Percentiles rank a stretch among this genome's conserved stretches.
Evolutionary conservation across 2,797 vertebrate species (phyloP).

Genomic region (Babyrousa celebensis): DNA sequence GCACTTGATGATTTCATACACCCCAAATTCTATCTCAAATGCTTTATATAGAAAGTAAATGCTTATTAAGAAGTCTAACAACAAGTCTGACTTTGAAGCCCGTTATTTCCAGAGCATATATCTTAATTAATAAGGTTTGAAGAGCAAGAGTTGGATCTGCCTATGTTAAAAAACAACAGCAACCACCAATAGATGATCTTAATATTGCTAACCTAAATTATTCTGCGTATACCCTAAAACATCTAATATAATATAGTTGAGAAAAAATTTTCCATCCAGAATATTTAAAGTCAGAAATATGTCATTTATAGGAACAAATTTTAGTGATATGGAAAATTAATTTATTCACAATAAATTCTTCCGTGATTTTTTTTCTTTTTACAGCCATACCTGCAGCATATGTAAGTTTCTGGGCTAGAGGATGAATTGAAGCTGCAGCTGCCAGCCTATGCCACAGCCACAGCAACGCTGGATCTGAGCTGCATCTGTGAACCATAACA

Average conservation of each 20-base stretch:
- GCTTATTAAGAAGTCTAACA: neutral
- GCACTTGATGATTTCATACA: neutral
- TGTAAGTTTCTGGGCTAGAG: too few species aligned
- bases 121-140: neutral
- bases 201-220: conserved; percentile 9
- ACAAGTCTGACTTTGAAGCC: neutral
- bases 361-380: neutral
- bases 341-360: neutral
- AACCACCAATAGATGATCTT: neutral
- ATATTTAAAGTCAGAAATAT: conserved; percentile 49
- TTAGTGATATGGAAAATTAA: conserved; percentile 22
- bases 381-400: too few species aligned
- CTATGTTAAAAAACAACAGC: neutral
- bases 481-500: too few species aligned
- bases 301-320: neutral
- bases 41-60: neutral
- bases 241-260: neutral
- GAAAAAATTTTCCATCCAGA: conserved; percentile 22
- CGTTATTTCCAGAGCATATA: conserved; percentile 6
- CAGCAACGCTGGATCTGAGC: too few species aligned
- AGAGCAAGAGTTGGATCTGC: neutral
- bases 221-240: neutral
- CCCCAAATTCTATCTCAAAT: conserved; percentile 4
- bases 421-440: too few species aligned
- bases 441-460: too few species aligned